Conservation (phyloP, 2,113 vertebrate genomes). For the Helogale parvula region DNA sequence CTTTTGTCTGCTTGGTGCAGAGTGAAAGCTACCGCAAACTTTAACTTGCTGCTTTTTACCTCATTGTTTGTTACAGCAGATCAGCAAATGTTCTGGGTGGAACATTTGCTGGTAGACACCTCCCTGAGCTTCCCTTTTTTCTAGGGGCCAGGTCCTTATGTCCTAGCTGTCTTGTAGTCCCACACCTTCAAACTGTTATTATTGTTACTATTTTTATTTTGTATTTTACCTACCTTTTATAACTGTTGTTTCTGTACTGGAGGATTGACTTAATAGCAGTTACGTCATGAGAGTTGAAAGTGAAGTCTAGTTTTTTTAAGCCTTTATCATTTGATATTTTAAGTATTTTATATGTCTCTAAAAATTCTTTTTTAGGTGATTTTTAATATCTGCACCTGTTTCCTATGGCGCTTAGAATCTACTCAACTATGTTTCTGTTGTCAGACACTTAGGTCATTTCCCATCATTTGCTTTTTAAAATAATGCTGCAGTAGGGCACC, state of each 20-base stretch:
- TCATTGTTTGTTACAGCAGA: neutral
- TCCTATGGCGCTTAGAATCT: neutral
- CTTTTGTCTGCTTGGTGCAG: neutral
- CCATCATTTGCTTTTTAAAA: slow-evolving; percentile 20
- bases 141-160: neutral
- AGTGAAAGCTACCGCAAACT: neutral
- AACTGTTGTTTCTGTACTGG: neutral
- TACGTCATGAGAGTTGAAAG: neutral
- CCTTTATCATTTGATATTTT: slow-evolving; percentile 25
- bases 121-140: neutral
- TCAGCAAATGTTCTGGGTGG: neutral
- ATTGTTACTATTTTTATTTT: neutral
- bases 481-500: neutral
- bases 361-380: slow-evolving; percentile 7
- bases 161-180: neutral
- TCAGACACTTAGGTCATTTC: slow-evolving; percentile 23
- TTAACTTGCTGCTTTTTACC: neutral
- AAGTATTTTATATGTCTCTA: slow-evolving; percentile 3
- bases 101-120: neutral
- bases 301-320: slow-evolving; percentile 1
- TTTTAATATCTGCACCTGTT: slow-evolving; percentile 13
- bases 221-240: neutral
- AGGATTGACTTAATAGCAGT: neutral
- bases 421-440: neutral
- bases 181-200: neutral